These are phyloP conservation scores for Aeoliscus strigatus DNA, from an alignment of 2,797 vertebrate species.

Conservation along the genomic window DNA sequence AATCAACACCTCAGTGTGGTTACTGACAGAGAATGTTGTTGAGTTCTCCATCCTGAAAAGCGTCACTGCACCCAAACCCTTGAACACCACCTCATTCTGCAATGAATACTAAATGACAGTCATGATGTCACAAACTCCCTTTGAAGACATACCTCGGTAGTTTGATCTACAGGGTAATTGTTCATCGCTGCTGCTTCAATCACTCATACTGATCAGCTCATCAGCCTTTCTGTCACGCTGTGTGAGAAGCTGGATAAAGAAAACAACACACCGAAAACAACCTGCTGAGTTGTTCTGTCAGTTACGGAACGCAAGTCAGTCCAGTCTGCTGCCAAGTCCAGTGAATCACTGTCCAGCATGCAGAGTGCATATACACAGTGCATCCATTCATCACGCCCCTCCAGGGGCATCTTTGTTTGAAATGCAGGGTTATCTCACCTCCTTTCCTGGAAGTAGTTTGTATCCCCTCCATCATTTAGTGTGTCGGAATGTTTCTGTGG, in stretches of 20 bases:
- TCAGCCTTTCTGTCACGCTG: not conserved
- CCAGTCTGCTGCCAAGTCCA: slow-evolving; percentile 10
- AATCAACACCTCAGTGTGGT: slow-evolving; percentile 6
- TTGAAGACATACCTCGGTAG: slow-evolving; percentile 13
- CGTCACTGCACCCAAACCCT: slow-evolving; percentile 13
- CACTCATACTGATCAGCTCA: not conserved
- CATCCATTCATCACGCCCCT: slow-evolving; percentile 25
- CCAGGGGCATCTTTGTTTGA: slow-evolving; percentile 1
- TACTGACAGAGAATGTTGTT: too few relatives aligned
- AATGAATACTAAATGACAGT: too few relatives aligned
- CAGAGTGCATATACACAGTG: slow-evolving; percentile 57
- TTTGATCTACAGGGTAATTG: slow-evolving; percentile 7
- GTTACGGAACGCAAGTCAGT: not conserved
- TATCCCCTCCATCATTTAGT: slow-evolving; percentile 4
- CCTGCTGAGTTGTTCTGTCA: slow-evolving; percentile 11
- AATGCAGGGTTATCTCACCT: not conserved
- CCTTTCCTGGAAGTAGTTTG: slow-evolving; percentile 3
- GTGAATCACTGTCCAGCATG: slow-evolving; percentile 41
- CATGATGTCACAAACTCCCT: slow-evolving; percentile 5
- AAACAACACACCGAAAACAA: slow-evolving; percentile 15
- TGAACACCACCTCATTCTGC: slow-evolving; percentile 1
- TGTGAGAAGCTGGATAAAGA: slow-evolving; percentile 6
- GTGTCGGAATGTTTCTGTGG: slow-evolving; percentile 5
- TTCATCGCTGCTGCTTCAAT: slow-evolving; percentile 5
- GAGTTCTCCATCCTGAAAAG: too few relatives aligned